Evolutionary conservation across 1,140 invertebrate genomes (phyloP).

Genomic region (Contarinia nasturtii): DNA sequence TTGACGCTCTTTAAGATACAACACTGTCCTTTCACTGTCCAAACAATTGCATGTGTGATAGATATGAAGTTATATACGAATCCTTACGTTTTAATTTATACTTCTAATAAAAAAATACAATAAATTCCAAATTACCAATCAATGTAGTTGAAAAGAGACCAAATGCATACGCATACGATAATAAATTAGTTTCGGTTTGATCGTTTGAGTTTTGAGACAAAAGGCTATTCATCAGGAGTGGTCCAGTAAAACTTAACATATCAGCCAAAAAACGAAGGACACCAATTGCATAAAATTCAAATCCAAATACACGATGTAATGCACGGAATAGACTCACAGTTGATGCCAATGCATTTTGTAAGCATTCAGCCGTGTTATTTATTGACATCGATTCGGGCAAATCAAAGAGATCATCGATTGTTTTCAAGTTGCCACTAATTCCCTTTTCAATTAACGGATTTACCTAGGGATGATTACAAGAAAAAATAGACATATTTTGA

Average conservation of each 20-base stretch:
- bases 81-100: too few species aligned
- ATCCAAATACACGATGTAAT: conserved; percentile 65
- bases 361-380: conserved; percentile 12
- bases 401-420: conserved; percentile 68
- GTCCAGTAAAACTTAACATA: conserved; percentile 65
- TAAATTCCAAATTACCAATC: conserved; percentile 37
- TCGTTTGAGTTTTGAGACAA: conserved; percentile 7
- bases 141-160: conserved; percentile 46
- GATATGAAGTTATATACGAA: too few species aligned
- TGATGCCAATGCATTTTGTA: conserved; percentile 13
- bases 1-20: too few species aligned
- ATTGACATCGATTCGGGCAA: conserved; percentile 36
- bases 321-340: conserved; percentile 40
- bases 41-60: too few species aligned
- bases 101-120: too few species aligned
- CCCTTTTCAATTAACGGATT: conserved; percentile 71
- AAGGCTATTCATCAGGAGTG: conserved; percentile 48
- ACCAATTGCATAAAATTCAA: conserved; percentile 77
- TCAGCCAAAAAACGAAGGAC: conserved; percentile 73
- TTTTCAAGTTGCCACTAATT: conserved; percentile 43
- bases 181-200: conserved; percentile 26
- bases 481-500: too few species aligned
- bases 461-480: too few species aligned
- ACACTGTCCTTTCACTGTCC: too few species aligned
- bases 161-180: conserved; percentile 52